phyloP scores from a whole-genome alignment of 2,113 vertebrate species.

The Peucedramus taeniatus region DNA sequence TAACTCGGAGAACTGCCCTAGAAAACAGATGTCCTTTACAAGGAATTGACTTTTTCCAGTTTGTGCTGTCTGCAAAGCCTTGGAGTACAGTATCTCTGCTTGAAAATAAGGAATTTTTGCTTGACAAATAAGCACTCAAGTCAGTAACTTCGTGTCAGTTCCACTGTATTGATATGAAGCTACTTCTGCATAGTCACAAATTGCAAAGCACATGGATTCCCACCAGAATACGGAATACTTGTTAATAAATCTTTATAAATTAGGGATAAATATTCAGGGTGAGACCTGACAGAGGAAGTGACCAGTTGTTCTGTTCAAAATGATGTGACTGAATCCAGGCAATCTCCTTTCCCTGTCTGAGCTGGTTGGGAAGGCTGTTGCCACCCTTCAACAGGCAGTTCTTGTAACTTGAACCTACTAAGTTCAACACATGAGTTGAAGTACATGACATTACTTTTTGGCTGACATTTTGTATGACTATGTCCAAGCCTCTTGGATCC shows the following conservation, averaged over 20 bases:
- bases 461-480: neutral
- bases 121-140: too few species aligned
- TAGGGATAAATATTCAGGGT: neutral
- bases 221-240: neutral
- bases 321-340: neutral
- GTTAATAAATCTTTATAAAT: neutral
- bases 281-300: neutral
- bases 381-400: neutral
- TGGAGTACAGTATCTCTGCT: neutral
- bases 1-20: neutral
- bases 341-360: neutral
- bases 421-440: neutral
- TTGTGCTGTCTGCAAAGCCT: neutral
- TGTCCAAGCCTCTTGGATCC: neutral
- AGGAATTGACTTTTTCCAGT: neutral
- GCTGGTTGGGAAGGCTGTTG: neutral
- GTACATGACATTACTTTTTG: neutral
- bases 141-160: neutral
- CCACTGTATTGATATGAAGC: neutral
- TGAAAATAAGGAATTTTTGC: neutral
- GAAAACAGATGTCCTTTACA: neutral
- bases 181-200: neutral
- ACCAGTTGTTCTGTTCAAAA: neutral
- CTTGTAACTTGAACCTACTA: neutral
- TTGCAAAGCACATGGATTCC: neutral